A percentile compares a stretch with the other conserved stretches of the same genome.
These are phyloP conservation scores for Glaucopsyche alexis DNA, from an alignment of 2,888 invertebrate species.

Conservation along the genomic window DNA sequence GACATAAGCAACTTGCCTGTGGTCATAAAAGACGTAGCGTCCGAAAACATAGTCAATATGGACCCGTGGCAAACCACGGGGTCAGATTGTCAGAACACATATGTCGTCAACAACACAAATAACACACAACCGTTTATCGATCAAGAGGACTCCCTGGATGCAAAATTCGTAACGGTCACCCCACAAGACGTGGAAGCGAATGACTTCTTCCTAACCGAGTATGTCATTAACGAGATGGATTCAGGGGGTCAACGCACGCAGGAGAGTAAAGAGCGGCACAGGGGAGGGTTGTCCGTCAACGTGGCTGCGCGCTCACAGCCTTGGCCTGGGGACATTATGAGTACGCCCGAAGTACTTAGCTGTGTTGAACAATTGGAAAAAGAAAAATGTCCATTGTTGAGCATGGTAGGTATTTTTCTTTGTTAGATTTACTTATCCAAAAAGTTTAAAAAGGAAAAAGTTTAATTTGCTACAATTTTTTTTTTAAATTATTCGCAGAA, in stretches of 20 bases:
- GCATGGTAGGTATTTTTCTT: slow-evolving; percentile 49
- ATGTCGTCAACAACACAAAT: slow-evolving; percentile 51
- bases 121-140: slow-evolving; percentile 65
- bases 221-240: slow-evolving; percentile 49
- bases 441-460: neutral
- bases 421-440: slow-evolving; percentile 30
- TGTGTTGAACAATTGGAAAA: slow-evolving; percentile 71
- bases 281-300: slow-evolving; percentile 55
- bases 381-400: slow-evolving; percentile 54
- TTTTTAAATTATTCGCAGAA: slow-evolving; percentile 2
- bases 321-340: slow-evolving; percentile 58
- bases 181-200: slow-evolving; percentile 66
- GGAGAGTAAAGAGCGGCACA: neutral
- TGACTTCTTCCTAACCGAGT: slow-evolving; percentile 58
- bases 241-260: slow-evolving; percentile 28
- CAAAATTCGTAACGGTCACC: slow-evolving; percentile 60
- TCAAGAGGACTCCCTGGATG: slow-evolving; percentile 66
- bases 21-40: slow-evolving; percentile 62
- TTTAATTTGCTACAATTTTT: neutral
- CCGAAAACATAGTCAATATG: slow-evolving; percentile 51
- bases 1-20: slow-evolving; percentile 66
- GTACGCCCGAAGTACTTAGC: slow-evolving; percentile 71
- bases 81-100: slow-evolving; percentile 53
- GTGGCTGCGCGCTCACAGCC: slow-evolving; percentile 51
- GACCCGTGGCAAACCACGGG: slow-evolving; percentile 52